Base-by-base conservation (phyloP, 1,140 invertebrate genomes). In the Conus ventricosus region DNA sequence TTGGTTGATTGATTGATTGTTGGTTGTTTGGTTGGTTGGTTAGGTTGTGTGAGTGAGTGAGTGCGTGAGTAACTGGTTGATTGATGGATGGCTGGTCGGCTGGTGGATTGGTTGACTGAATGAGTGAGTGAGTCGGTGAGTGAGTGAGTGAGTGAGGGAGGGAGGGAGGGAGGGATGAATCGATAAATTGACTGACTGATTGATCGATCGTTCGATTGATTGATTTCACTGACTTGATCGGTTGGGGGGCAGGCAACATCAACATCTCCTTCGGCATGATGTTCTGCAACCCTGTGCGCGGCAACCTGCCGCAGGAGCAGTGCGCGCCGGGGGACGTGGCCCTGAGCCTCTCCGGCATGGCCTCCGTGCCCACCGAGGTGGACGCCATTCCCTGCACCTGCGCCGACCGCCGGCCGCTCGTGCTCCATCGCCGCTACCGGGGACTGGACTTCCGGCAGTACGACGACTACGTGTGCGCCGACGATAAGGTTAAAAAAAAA, bases 241-340 rank as follows among this genome's bases (percentile, higher is more conserved):
- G 3, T 39, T 60, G 57, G 8, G 57, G 15, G 8, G 11, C 67
- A 71, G 67, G 67, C 20, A 71, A 71, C 67, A 71, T 71, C 67
- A 71, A 71, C 67, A 71, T 71, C 11, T 5, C 67, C 11, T 71
- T 84, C 82, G 25, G 55, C 57, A 84, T 84, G 82, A 60, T 84
- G 82, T 84, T 84, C 82, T 84, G 82, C 27, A 8, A 25, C 23
- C 17, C 82, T 4, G 57, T 84, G 5, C 57, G 67, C 11, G 13
- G 13, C 17, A 20, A 71, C 11, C 1, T 63, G 67, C 57, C 55
- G 7, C 82, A 84, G 57, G 23, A 5, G 10, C 8, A 13, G 54
- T 84, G 82, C n/a, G 4, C 8, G 23, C 5, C 39, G 39, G 7
- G 53, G 4, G 55, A 84, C 53, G 82, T 84, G 82, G 82, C 82